phyloP scores from a whole-genome alignment of 2,797 vertebrate species.

The Coranthus polyacanthus region DNA sequence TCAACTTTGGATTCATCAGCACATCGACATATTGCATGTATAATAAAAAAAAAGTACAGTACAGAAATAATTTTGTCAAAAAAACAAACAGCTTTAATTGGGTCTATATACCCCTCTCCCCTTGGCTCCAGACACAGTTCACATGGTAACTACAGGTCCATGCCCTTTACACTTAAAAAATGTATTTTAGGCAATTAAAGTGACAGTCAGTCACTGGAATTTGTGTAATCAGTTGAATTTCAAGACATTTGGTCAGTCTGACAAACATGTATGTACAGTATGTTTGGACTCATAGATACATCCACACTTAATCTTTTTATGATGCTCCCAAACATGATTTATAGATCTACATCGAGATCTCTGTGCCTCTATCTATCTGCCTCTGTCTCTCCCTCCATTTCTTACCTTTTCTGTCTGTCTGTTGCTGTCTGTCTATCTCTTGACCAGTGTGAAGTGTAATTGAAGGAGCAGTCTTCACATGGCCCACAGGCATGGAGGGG shows the following conservation, averaged over 20 bases:
- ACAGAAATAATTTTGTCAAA: no score
- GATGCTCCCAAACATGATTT: slow-evolving; percentile 8
- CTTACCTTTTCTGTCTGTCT: slow-evolving; percentile 41
- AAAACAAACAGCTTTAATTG: no score
- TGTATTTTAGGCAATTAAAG: not conserved
- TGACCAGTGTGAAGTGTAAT: slow-evolving; percentile 83
- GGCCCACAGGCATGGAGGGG: slow-evolving; percentile 82
- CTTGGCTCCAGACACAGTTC: no score
- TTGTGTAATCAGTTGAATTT: not conserved
- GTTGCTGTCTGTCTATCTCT: slow-evolving; percentile 58
- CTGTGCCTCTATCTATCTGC: slow-evolving; percentile 31
- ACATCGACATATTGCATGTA: no score
- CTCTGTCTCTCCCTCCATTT: slow-evolving; percentile 37
- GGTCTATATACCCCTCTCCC: no score
- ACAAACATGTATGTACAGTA: not conserved
- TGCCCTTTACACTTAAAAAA: no score
- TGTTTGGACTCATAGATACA: not conserved
- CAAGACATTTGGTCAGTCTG: not conserved
- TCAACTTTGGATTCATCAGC: no score
- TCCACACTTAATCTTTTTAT: not conserved
- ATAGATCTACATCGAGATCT: slow-evolving; percentile 27
- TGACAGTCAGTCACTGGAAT: not conserved
- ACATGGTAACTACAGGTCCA: no score
- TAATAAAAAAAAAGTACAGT: no score
- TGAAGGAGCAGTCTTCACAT: slow-evolving; percentile 83